Evolutionary conservation across 1,140 invertebrate species (phyloP).

Genomic region (Hyles euphorbiae): DNA sequence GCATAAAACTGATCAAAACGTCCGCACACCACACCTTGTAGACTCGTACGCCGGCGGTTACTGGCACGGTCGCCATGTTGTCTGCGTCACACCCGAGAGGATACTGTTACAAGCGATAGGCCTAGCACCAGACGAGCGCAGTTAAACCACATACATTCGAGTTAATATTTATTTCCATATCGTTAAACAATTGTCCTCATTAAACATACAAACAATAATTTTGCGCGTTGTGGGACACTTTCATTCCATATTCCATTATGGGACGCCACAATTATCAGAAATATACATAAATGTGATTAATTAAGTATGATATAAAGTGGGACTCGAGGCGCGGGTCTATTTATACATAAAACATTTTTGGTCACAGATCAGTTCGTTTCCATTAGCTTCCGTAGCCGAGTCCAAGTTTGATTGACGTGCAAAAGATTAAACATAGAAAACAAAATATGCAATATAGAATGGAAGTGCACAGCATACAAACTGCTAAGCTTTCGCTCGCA

Average conservation of each 20-base stretch:
- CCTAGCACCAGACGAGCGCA: conserved; percentile 21
- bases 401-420: too few relatives aligned
- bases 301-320: too few relatives aligned
- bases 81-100: conserved; percentile 8
- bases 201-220: conserved; percentile 18
- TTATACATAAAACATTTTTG: too few relatives aligned
- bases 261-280: not conserved
- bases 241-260: conserved; percentile 12
- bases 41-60: too few relatives aligned
- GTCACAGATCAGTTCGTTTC: not conserved
- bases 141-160: conserved; percentile 12
- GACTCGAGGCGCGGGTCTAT: too few relatives aligned
- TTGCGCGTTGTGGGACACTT: conserved; percentile 3
- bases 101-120: conserved; percentile 14
- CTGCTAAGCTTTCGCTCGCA: not conserved
- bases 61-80: too few relatives aligned
- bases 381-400: not conserved
- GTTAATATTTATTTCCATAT: conserved; percentile 19
- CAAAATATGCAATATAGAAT: conserved; percentile 1
- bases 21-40: too few relatives aligned
- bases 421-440: not conserved
- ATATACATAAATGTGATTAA: not conserved
- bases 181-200: conserved; percentile 13
- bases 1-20: too few relatives aligned
- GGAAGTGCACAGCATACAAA: not conserved